Base-by-base conservation (phyloP, 2,888 invertebrate genomes). In the Drosophila kuntzei region DNA sequence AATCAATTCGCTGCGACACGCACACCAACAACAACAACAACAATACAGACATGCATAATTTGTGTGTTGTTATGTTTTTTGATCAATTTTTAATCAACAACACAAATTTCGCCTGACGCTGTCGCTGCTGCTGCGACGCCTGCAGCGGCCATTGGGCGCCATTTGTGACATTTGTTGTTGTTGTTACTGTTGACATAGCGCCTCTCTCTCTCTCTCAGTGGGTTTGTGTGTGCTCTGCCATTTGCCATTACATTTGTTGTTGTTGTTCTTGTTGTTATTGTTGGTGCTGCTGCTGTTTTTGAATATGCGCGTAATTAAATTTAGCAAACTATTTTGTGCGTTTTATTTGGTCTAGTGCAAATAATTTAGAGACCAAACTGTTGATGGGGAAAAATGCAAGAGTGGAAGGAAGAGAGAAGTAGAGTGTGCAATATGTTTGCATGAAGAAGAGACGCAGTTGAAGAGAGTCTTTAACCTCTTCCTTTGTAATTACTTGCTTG, bases 1-100 rank as follows among this genome's bases (percentile, higher is more conserved):
- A 91, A 90, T 91, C 90, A 91, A 90, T 90, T 90, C 89, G 80
- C 89, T 55, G 74, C 70, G 74, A 71, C 80, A 66, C 76, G 65
- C 67, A 71, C 75, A 72, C 16, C 39, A 64, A 37, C 51, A 66
- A 16, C 41, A 25, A 20, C 27, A 49, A 8, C 32, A 51, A 50
- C 58, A 44, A 29, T 50, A 32, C 58, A 71, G 8, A 68, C 78
- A 75, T 75, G 82, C 83, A 85, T 82, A 85, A 80, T 85, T 80
- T 80, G 76, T 66, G 62, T 78, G 80, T 78, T 78, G 79, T 75
- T 85, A 77, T 85, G 82, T 79, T 82, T 82, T 82, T 83, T 83
- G 82, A 83, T 85, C 76, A 82, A 83, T 83, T 84, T 84, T 84
- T 83, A 84, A 84, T 85, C 83, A 85, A 85, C 71, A 70, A 71